Percentiles rank a stretch among this genome's conserved stretches.
phyloP scores from a whole-genome alignment of 2,888 invertebrate species.

The Agrochola macilenta region DNA sequence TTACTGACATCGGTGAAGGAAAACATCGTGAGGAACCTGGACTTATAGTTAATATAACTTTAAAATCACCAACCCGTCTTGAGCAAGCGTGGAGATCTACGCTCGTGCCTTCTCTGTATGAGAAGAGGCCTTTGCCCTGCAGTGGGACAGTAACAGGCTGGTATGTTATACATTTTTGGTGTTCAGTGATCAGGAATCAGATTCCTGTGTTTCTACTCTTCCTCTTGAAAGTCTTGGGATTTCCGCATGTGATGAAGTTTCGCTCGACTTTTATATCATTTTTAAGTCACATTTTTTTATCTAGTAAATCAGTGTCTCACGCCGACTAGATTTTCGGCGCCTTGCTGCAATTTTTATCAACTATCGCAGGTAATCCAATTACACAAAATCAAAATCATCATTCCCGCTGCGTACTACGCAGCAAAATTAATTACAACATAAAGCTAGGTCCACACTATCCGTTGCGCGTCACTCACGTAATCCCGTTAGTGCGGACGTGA shows the following conservation, averaged over 20 bases:
- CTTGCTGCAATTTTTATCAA: neutral
- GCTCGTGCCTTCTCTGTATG: no score
- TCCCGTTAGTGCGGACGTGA: slow-evolving; percentile 67
- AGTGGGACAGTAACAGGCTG: no score
- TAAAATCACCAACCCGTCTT: no score
- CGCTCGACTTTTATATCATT: neutral
- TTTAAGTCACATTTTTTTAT: neutral
- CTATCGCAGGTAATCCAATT: slow-evolving; percentile 10
- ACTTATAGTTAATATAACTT: no score
- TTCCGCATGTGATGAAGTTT: neutral
- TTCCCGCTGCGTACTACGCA: slow-evolving; percentile 20
- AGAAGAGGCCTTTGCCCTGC: no score
- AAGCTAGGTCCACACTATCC: slow-evolving; percentile 55
- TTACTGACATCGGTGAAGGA: no score
- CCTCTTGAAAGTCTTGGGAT: neutral
- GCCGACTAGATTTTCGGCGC: no score
- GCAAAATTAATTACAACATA: slow-evolving; percentile 58
- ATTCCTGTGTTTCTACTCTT: neutral
- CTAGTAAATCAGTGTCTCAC: neutral
- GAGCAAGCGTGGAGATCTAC: no score
- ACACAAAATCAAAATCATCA: slow-evolving; percentile 32
- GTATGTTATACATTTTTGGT: neutral
- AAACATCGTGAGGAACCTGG: no score
- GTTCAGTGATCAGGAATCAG: neutral
- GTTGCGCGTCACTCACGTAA: slow-evolving; percentile 62